Evolutionary conservation across 2,113 vertebrate species (phyloP).

Genomic region (Fukomys damarensis): DNA sequence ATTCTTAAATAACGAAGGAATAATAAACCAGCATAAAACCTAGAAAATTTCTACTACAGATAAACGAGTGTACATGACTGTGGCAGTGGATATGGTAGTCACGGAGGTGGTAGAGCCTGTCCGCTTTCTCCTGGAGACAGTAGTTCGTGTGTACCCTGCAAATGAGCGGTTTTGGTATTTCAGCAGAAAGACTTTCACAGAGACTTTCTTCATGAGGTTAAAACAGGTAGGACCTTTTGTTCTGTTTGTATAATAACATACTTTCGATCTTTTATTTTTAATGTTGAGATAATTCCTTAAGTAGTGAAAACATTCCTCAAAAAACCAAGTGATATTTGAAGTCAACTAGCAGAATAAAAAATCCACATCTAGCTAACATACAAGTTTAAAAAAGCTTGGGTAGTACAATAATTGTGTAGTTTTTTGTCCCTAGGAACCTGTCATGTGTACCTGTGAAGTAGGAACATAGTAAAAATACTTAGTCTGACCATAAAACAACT

Average conservation of each 20-base stretch:
- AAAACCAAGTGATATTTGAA: slow-evolving; percentile 1
- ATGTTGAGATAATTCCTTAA: slow-evolving; percentile 33
- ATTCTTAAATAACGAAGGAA: slow-evolving; percentile 45
- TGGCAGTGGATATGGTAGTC: slow-evolving; percentile 97
- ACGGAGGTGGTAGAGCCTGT: slow-evolving; percentile 97
- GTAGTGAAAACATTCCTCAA: neutral
- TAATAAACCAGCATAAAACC: slow-evolving; percentile 11
- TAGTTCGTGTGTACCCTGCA: slow-evolving; percentile 95
- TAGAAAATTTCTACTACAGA: slow-evolving; percentile 86
- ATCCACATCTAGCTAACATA: neutral
- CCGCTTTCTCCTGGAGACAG: slow-evolving; percentile 94
- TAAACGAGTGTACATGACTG: slow-evolving; percentile 96
- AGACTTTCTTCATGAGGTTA: slow-evolving; percentile 96
- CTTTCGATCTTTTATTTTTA: neutral
- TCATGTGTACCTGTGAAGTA: neutral
- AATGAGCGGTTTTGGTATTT: slow-evolving; percentile 99
- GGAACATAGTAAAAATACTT: slow-evolving; percentile 28
- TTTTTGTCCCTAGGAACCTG: neutral
- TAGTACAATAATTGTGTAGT: neutral
- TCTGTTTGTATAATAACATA: neutral
- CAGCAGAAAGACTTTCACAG: slow-evolving; percentile 97
- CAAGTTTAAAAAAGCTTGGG: neutral
- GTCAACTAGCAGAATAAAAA: slow-evolving; percentile 31
- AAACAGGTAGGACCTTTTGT: slow-evolving; percentile 90
- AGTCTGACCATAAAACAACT: neutral